Base-by-base conservation (phyloP, 2,888 invertebrate genomes). In the Leptopterna dolabrata region DNA sequence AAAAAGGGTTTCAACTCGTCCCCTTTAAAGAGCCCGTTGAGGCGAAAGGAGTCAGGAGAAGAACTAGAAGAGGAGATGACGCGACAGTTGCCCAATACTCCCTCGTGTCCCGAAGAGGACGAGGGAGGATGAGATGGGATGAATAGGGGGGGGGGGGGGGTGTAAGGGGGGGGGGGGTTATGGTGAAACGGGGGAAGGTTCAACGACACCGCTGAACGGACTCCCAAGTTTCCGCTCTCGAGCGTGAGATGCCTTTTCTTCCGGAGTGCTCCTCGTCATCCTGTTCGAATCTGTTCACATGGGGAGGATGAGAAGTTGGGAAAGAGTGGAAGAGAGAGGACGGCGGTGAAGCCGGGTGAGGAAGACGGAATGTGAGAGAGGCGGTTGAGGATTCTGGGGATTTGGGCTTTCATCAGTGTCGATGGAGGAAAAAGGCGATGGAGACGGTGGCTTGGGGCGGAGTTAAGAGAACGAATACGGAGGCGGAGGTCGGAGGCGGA, bases 191-290 rank as follows among this genome's bases (percentile, higher is more conserved):
- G 55, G 76, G 71, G 11, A 14, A 71, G 29, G 76, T 76, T 76
- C 76, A 76, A 76, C 76, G 76, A 76, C 76, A 76, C 76, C 30
- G 43, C 43, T 19, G 76, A 43, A 41, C 43, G 13, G 76, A 76
- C 55, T 55, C 76, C 36, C 76, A 11, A 24, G 43, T n/a, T 41
- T 76, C 43, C 76, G 19, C 43, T 76, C 41, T 3, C 4, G 76
- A 7, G 76, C 43, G 76, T 43, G 76, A 76, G 76, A 76, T 76
- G 43, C 43, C 76, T 30, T 71, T 41, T 43, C 76, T 76, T 76
- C 76, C 76, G 76, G 76, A 76, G 41, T 14, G 76, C 7, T 71
- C 76, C 55, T 55, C 55, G 36, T 36, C 36, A 36, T 36, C 36
- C 36, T 36, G 36, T 36, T 36, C 7, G 4, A n/a, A 55, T 55